A percentile compares a stretch with the other conserved stretches of the same genome.
These are phyloP conservation scores for Heptascelio sp. DNA, from an alignment of 2,888 invertebrate genomes.

Conservation along the genomic window DNA sequence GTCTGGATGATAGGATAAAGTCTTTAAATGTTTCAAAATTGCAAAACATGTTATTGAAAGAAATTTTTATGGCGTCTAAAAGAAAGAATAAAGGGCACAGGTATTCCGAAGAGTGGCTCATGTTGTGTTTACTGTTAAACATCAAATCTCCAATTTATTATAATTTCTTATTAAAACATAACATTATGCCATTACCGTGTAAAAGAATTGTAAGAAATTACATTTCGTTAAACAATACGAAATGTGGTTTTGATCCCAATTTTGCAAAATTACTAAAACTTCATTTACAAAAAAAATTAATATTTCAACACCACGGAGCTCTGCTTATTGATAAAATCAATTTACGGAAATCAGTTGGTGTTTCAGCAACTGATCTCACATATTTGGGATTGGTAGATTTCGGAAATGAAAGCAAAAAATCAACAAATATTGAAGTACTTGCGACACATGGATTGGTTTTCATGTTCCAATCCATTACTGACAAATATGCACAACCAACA, in stretches of 20 bases:
- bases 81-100: conserved; percentile 27
- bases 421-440: conserved; percentile 37
- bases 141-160: conserved; percentile 62
- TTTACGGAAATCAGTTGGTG: conserved; percentile 57
- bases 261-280: conserved; percentile 60
- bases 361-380: conserved; percentile 56
- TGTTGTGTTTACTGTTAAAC: conserved; percentile 66
- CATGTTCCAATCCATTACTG: conserved; percentile 64
- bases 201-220: conserved; percentile 60
- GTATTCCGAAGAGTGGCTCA: conserved; percentile 63
- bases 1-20: background rate
- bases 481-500: conserved; percentile 63
- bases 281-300: conserved; percentile 38
- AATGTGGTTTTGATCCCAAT: conserved; percentile 63
- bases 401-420: conserved; percentile 50
- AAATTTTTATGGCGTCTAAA: conserved; percentile 47
- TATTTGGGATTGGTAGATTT: conserved; percentile 68
- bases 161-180: conserved; percentile 59
- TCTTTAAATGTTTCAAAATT: background rate
- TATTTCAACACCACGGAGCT: conserved; percentile 54
- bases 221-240: conserved; percentile 35
- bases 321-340: conserved; percentile 67
- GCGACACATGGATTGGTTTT: conserved; percentile 65
- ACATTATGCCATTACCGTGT: conserved; percentile 61
- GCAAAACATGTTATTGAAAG: conserved; percentile 28